Percentiles rank a stretch among this genome's conserved stretches.
These are phyloP conservation scores for Sorex fumeus DNA, from an alignment of 2,113 vertebrate genomes.

Conservation along the genomic window DNA sequence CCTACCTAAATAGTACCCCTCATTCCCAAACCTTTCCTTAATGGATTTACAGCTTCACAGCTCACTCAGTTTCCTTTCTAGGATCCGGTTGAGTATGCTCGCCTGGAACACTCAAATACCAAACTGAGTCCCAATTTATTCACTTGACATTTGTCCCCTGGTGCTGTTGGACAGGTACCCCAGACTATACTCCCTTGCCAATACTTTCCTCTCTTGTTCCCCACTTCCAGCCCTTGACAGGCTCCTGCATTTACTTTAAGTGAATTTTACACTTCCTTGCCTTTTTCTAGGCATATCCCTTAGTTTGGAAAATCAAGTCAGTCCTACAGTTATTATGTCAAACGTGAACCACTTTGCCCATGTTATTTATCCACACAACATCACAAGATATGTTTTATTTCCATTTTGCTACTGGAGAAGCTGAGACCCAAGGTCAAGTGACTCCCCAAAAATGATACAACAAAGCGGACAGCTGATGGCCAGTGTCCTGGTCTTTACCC, in stretches of 20 bases:
- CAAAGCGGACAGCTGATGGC: background rate
- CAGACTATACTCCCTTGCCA: background rate
- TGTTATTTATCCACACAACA: background rate
- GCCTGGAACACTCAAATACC: background rate
- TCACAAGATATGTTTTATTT: background rate
- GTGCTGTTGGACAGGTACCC: background rate
- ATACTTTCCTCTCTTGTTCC: fast-evolving
- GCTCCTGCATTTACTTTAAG: background rate
- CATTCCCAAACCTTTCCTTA: too few relatives aligned
- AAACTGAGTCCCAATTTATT: background rate
- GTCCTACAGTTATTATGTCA: background rate
- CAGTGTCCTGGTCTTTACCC: background rate
- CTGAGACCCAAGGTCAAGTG: background rate
- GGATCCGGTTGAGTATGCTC: background rate
- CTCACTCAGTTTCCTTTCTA: background rate
- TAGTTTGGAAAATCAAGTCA: background rate
- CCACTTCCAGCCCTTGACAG: background rate
- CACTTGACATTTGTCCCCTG: background rate
- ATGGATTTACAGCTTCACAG: background rate
- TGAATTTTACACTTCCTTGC: background rate
- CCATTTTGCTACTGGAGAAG: slow-evolving; percentile 2
- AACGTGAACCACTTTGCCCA: background rate
- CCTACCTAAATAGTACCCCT: background rate
- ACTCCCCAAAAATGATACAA: background rate
- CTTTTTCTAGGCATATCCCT: background rate